Percentiles rank a stretch among this genome's conserved stretches.
Conservation (phyloP, 2,113 vertebrate species). For the Mus musculus region GRCm39 chrX:101104501-101105000, state of each 20-base stretch:
- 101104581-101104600: slow-evolving; percentile 44
- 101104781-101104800: background rate
- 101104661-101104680: slow-evolving; percentile 75
- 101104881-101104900: slow-evolving; percentile 28
- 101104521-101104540: background rate
- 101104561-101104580: slow-evolving; percentile 35
- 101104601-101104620: slow-evolving; percentile 62
- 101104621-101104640: slow-evolving; percentile 55
- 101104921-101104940: slow-evolving; percentile 39
- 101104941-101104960: slow-evolving; percentile 24
- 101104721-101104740: slow-evolving; percentile 70
- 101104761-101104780: slow-evolving; percentile 63
- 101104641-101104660: slow-evolving; percentile 70
- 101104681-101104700: slow-evolving; percentile 78
- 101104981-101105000: slow-evolving; percentile 43
- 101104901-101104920: slow-evolving; percentile 41
- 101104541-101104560: too few species aligned
- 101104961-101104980: slow-evolving; percentile 24
- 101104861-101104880: background rate
- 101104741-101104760: slow-evolving; percentile 47
- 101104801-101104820: slow-evolving; percentile 19
- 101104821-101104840: background rate
- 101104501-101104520: too few species aligned
- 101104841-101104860: slow-evolving; percentile 28
- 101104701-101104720: slow-evolving; percentile 79